These are phyloP conservation scores for Drosophila histrio DNA, from an alignment of 2,888 invertebrate species.

Conservation along the genomic window DNA sequence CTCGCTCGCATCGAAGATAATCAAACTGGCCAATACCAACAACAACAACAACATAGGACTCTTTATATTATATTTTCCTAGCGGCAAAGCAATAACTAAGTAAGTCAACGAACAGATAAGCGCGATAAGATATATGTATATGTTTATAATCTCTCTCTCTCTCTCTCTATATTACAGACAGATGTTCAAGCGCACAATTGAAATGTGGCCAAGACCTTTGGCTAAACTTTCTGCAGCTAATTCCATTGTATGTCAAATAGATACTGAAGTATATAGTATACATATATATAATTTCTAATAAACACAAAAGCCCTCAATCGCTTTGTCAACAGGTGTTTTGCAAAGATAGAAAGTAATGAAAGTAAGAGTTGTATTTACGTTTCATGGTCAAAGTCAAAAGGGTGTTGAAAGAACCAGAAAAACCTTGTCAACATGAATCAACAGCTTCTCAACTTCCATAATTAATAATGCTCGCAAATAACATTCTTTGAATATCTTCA, in stretches of 20 bases:
- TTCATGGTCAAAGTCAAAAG: too few species aligned
- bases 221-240: not conserved
- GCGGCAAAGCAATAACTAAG: slow-evolving; percentile 20
- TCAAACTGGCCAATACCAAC: slow-evolving; percentile 18
- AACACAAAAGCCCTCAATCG: not conserved
- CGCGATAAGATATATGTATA: slow-evolving; percentile 43
- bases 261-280: too few species aligned
- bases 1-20: slow-evolving; percentile 33
- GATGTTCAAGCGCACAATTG: slow-evolving; percentile 1
- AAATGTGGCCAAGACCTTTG: slow-evolving; percentile 9
- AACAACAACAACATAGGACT: too few species aligned
- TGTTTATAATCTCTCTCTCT: not conserved
- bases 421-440: too few species aligned
- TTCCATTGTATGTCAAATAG: not conserved
- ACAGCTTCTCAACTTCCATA: too few species aligned
- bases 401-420: not conserved
- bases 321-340: not conserved
- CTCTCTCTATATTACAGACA: slow-evolving; percentile 1
- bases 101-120: slow-evolving; percentile 38
- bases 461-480: too few species aligned
- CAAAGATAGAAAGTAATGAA: too few species aligned
- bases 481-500: too few species aligned
- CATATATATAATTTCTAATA: too few species aligned
- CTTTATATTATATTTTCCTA: not conserved
- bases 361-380: too few species aligned